Conservation (phyloP, 2,888 invertebrate species). For the Mythimna pallens region DNA sequence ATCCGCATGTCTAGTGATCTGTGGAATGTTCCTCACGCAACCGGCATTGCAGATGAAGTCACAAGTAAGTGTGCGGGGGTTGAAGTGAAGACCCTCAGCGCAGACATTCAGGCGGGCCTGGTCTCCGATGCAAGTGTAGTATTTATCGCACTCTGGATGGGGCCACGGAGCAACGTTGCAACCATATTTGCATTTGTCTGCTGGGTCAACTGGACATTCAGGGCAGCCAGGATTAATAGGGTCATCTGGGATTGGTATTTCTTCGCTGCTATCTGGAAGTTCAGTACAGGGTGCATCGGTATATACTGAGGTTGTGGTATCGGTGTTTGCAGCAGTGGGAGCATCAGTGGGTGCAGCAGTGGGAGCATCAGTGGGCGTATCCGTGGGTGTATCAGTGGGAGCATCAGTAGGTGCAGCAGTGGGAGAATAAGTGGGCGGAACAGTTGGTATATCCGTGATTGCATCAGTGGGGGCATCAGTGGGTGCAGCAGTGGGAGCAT, state of each 20-base stretch:
- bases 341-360: not conserved
- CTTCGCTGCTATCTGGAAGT: not conserved
- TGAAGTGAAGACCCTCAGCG: constrained; percentile 83
- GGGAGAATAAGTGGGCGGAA: too few species aligned
- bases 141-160: constrained; percentile 84
- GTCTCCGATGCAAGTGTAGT: constrained; percentile 78
- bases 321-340: not conserved
- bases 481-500: not conserved
- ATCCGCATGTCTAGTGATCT: constrained; percentile 65
- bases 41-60: constrained; percentile 81
- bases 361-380: not conserved
- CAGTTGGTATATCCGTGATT: not conserved
- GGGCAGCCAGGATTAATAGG: not conserved
- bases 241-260: not conserved
- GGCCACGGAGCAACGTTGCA: constrained; percentile 83
- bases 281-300: not conserved
- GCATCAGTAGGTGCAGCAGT: not conserved
- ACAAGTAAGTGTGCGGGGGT: constrained; percentile 75
- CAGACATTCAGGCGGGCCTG: constrained; percentile 72
- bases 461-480: not conserved
- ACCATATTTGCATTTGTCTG: constrained; percentile 68
- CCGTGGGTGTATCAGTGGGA: not conserved
- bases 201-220: not conserved
- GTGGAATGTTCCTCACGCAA: constrained; percentile 70
- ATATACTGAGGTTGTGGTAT: too few species aligned